Base-by-base conservation (phyloP, 2,113 vertebrate species). In the Barnardius zonarius region DNA sequence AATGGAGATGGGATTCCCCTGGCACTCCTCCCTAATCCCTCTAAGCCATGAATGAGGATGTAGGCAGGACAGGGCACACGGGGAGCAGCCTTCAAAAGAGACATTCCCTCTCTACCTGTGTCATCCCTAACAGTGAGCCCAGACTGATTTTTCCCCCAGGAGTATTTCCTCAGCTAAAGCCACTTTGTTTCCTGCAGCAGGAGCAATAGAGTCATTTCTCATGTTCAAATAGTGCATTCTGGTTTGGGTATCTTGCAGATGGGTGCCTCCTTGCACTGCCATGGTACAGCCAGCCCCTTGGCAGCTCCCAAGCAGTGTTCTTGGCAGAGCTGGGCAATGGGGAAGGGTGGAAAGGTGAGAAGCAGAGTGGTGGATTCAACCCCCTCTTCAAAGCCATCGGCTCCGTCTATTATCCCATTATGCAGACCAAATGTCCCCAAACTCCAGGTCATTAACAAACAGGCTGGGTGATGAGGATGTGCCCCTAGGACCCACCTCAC, bases 221-320 rank as follows among this genome's bases (percentile, higher is more conserved):
- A 0, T 4, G 14, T 54, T 57, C 23, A 18, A 44, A 6, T 0
- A 0, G 6, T 1, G 44, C 6, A 0, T 30, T 54, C 54, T 1
- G 0, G n/a, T 23, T 12, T 9, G 37, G 39, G 39, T 14, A 52
- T 52, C 51, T 44, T 22, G 44, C 68, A 14, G 35, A 7, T 5
- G 31, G 31, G 57, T 35, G 22, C 57, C 55, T 35, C 22, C 15
- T 59, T 14, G 3, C 5, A 14, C 22, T 59, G 23, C 57, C 33
- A 24, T 59, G 57, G 13, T 3, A 59, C 33, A 59, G 33, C 33
- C 33, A 16, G 33, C 22, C 13, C 33, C 33, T 59, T 35, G 33
- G 33, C 57, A 59, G 57, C 33, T 35, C 33, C 57, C 57, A 59
- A 35, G 20, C 9, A 35, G 22, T 59, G 57, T 5, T 59, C 57